A percentile compares a stretch with the other conserved stretches of the same genome.
phyloP scores from a whole-genome alignment of 2,113 vertebrate species.

The Raja brachyura region DNA sequence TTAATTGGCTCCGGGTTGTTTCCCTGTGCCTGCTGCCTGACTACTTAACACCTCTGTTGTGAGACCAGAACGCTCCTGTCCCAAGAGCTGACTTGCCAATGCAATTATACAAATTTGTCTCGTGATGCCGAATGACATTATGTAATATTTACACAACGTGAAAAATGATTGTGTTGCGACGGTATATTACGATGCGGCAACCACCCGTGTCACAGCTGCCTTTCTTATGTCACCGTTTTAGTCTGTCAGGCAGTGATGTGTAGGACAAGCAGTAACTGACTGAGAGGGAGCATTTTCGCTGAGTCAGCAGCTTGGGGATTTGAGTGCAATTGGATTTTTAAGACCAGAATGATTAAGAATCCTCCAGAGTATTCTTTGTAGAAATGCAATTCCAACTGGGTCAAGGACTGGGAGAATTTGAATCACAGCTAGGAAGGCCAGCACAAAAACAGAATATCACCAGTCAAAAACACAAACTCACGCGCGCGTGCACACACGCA shows the following conservation, averaged over 20 bases:
- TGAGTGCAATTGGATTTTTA: conserved; percentile 9
- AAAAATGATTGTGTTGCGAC: conserved; percentile 22
- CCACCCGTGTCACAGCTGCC: not conserved
- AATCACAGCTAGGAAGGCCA: not conserved
- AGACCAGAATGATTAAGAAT: not conserved
- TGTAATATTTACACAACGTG: conserved; percentile 27
- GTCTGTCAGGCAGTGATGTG: conserved; percentile 9
- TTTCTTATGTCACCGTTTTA: not conserved
- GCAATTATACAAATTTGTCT: conserved; percentile 34
- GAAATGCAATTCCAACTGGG: not conserved
- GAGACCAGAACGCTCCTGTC: not conserved
- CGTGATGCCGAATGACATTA: conserved; percentile 27
- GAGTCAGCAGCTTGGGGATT: not conserved
- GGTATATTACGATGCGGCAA: conserved; percentile 7
- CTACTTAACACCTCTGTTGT: not conserved
- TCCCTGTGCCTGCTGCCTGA: conserved; percentile 30
- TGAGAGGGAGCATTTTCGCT: not conserved
- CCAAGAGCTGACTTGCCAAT: not conserved
- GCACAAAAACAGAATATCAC: too few species aligned
- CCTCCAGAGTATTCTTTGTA: not conserved
- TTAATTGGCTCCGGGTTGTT: conserved; percentile 29
- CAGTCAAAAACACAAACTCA: too few species aligned
- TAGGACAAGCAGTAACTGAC: not conserved
- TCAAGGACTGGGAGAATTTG: not conserved
- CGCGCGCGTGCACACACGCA: too few species aligned